Conservation (phyloP, 2,797 vertebrate genomes). For the Threskiornis aethiopicus region DNA sequence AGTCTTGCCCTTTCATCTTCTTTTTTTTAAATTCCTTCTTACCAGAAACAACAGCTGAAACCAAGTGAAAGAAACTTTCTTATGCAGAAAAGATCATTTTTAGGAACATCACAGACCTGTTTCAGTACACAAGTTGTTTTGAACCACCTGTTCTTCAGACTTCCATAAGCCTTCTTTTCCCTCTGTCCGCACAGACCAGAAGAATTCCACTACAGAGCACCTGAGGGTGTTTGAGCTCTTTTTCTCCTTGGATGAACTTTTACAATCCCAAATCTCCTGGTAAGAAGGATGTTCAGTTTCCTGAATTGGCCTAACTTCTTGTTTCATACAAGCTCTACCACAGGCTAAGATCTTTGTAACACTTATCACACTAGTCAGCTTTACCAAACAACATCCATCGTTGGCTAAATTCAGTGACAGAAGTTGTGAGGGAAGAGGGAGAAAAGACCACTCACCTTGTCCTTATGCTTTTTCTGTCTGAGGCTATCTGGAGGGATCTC, state of each 20-base stretch:
- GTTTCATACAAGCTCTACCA: background rate
- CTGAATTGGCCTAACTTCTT: background rate
- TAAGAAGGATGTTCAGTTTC: background rate
- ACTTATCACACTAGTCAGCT: background rate
- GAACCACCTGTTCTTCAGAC: background rate
- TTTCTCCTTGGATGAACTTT: background rate
- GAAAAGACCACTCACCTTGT: background rate
- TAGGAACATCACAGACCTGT: background rate
- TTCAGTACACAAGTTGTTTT: background rate
- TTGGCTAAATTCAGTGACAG: background rate
- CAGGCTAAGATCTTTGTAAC: background rate
- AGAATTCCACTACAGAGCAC: background rate
- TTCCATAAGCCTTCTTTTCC: background rate
- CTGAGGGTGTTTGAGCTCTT: background rate
- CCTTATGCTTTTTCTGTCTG: background rate
- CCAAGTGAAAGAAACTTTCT: background rate
- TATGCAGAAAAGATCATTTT: background rate
- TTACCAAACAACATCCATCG: background rate
- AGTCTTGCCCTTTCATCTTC: background rate
- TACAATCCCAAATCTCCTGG: background rate
- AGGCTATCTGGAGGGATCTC: background rate
- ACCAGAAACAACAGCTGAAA: background rate
- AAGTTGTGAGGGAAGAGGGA: background rate
- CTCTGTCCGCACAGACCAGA: background rate
- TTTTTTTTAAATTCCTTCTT: background rate